Base-by-base conservation (phyloP, 2,888 invertebrate species). In the Keiferia lycopersicella region DNA sequence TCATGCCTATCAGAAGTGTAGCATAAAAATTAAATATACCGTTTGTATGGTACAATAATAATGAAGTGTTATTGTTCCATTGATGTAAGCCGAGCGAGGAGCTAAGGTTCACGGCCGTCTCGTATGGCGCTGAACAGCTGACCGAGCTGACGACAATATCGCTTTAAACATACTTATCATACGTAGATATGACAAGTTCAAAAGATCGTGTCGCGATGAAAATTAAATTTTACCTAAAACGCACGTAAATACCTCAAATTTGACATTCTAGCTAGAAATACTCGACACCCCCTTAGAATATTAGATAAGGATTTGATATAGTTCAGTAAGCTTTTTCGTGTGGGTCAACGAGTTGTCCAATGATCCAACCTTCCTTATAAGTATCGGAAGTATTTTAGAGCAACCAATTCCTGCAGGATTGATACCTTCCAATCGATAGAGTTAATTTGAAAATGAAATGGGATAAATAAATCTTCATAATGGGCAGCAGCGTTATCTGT, bases 61-160 rank as follows among this genome's bases (percentile, higher is more conserved):
- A 82, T 78, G 76, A 22, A 77, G 71, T 75, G 74, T 79, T 75
- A 79, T 83, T 84, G 82, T 86, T 84, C 79, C 86, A 82, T 83
- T 83, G 80, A 84, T 77, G 71, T 73, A 70, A 70, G 64, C 68
- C 73, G 73, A 69, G 70, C 69, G 76, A 75, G 77, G 77, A 82
- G 82, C 84, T 84, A 83, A 77, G 82, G 85, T 62, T 65, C 67
- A 56, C 20, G 67, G 65, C 18, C 64, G 62, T 65, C 77, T 81
- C 81, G 70, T 71, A 68, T 79, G 71, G 73, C 75, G 69, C 62
- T 68, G 64, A 77, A 80, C 83, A 85, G 85, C 86, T 83, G 84
- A 86, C 80, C 80, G 73, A 85, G 85, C 86, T 83, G 84, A 86
- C 80, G 80, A 73, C 75, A 53, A 6, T 34, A 38, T 48, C 10